phyloP scores from a whole-genome alignment of 2,888 invertebrate genomes.

The Malacosoma neustria region DNA sequence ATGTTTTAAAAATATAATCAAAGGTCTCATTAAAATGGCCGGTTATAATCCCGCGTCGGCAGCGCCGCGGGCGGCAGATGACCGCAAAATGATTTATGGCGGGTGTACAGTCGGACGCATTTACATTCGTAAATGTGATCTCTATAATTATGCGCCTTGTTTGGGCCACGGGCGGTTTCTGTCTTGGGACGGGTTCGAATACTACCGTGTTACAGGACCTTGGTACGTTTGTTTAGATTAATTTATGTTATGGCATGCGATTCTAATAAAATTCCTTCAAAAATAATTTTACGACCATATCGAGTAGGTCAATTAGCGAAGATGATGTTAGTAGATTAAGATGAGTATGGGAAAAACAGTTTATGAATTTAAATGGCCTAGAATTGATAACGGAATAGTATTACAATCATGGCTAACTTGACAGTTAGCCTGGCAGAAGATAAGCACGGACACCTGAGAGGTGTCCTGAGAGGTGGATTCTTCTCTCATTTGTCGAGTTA shows the following conservation, averaged over 20 bases:
- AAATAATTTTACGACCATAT: no score
- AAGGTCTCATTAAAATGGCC: slow-evolving; percentile 15
- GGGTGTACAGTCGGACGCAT: slow-evolving; percentile 40
- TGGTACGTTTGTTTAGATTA: not conserved
- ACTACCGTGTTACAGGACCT: not conserved
- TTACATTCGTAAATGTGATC: slow-evolving; percentile 68
- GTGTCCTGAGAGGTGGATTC: no score
- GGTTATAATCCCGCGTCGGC: slow-evolving; percentile 30
- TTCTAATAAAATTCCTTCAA: not conserved
- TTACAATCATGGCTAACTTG: no score
- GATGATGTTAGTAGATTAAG: no score
- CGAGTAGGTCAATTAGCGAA: no score
- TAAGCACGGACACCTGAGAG: no score
- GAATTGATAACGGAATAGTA: no score
- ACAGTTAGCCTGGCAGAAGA: no score
- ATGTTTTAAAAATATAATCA: no score
- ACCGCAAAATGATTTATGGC: slow-evolving; percentile 66
- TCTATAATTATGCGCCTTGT: slow-evolving; percentile 61
- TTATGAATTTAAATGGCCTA: no score
- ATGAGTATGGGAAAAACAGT: no score
- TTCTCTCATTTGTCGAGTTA: no score
- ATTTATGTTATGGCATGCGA: not conserved
- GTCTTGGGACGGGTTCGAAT: slow-evolving; percentile 4
- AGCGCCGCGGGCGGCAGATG: slow-evolving; percentile 70
- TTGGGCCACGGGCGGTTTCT: slow-evolving; percentile 46